These are phyloP conservation scores for Polydrusus pterygomalis DNA, from an alignment of 2,888 invertebrate genomes.

Conservation along the genomic window DNA sequence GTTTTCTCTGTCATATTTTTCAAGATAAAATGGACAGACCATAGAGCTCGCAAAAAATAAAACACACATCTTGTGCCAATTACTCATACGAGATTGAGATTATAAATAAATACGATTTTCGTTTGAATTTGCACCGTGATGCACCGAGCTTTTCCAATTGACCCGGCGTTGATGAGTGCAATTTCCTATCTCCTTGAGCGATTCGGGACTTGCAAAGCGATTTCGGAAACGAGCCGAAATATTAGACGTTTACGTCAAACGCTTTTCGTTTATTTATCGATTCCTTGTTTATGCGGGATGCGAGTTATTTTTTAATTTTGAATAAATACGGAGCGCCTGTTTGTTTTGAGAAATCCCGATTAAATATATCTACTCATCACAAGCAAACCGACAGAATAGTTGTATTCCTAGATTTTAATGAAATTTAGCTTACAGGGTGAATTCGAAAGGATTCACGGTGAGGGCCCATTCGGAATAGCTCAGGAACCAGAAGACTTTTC, in stretches of 20 bases:
- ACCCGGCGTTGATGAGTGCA: constrained; percentile 26
- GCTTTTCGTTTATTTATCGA: constrained; percentile 44
- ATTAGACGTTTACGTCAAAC: constrained; percentile 40
- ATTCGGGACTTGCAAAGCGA: constrained; percentile 42
- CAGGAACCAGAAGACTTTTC: too few species aligned
- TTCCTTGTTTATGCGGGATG: constrained; percentile 28
- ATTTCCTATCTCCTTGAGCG: constrained; percentile 43
- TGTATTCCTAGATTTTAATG: too few species aligned
- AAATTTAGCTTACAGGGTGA: too few species aligned
- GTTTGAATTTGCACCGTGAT: constrained; percentile 1
- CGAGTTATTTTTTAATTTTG: background rate
- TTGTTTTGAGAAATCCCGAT: background rate
- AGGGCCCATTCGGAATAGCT: too few species aligned
- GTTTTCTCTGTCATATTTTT: too few species aligned
- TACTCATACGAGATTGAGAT: background rate
- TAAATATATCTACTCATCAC: too few species aligned
- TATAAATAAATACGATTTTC: constrained; percentile 11
- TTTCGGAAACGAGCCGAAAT: constrained; percentile 47
- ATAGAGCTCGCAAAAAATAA: background rate
- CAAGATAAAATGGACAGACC: too few species aligned
- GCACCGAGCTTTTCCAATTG: constrained; percentile 29
- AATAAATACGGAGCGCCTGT: background rate
- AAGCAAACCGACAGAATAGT: too few species aligned
- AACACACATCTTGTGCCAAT: too few species aligned
- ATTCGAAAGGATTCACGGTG: too few species aligned